Percentiles rank a stretch among this genome's conserved stretches.
phyloP scores from a whole-genome alignment of 2,797 vertebrate genomes.

The Sorex maritimensis region DNA sequence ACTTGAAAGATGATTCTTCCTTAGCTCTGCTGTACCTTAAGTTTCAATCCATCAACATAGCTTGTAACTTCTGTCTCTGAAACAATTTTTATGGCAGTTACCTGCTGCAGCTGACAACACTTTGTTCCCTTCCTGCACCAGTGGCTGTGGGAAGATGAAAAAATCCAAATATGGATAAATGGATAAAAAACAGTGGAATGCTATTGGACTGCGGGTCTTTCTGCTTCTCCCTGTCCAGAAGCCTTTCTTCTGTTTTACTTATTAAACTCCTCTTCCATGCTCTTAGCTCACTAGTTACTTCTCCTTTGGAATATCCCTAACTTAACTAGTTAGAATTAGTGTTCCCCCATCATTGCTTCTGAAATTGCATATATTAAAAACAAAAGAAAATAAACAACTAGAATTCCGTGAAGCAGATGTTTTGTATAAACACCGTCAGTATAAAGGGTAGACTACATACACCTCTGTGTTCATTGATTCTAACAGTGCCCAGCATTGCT shows the following conservation, averaged over 20 bases:
- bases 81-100: neutral
- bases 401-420: conserved; percentile 3
- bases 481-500: neutral
- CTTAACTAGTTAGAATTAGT: conserved; percentile 50
- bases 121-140: neutral
- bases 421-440: neutral
- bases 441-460: neutral
- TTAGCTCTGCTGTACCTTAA: neutral
- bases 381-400: conserved; percentile 2
- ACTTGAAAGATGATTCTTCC: conserved; percentile 55
- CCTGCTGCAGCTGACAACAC: neutral
- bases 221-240: neutral
- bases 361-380: conserved; percentile 22
- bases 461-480: conserved; percentile 1
- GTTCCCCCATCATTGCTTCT: neutral
- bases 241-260: neutral
- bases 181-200: too few relatives aligned
- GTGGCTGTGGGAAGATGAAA: neutral
- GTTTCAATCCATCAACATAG: conserved; percentile 16
- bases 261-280: conserved; percentile 13
- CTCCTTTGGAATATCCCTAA: conserved; percentile 13
- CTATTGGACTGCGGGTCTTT: neutral
- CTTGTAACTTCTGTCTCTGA: conserved; percentile 9
- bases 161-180: too few relatives aligned
- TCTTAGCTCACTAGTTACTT: neutral